Evolutionary conservation across 2,888 invertebrate species (phyloP).

Genomic region (Pachymerium ferrugineum): DNA sequence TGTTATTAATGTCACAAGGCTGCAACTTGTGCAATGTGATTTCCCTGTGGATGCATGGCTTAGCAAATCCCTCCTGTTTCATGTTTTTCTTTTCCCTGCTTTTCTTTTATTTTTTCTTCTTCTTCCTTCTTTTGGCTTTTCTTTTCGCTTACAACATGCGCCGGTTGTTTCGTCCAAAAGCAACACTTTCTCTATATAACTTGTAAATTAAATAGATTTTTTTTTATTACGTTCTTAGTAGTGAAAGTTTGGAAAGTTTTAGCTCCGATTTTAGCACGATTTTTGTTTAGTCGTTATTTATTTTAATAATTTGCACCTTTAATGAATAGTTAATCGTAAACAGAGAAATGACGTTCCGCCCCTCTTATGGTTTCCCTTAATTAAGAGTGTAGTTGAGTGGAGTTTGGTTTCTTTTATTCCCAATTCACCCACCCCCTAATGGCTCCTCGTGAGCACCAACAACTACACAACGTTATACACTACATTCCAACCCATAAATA

Average conservation of each 20-base stretch:
- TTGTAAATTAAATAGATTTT: too few species aligned
- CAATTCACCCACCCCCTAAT: not conserved
- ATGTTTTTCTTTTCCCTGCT: not conserved
- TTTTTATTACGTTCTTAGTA: too few species aligned
- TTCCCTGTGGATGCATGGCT: conserved; percentile 13
- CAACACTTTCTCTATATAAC: too few species aligned
- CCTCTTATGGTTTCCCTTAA: not conserved
- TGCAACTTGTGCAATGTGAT: conserved; percentile 13
- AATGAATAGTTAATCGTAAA: too few species aligned
- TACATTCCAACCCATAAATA: not conserved
- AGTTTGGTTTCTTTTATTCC: not conserved
- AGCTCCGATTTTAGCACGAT: not conserved
- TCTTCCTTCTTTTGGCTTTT: not conserved
- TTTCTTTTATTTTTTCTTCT: not conserved
- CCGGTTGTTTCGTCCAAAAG: not conserved
- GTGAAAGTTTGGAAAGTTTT: not conserved
- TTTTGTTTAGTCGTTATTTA: not conserved
- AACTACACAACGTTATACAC: not conserved
- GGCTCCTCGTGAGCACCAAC: not conserved
- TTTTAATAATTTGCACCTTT: not conserved
- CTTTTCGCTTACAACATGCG: not conserved
- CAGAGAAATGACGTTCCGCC: not conserved
- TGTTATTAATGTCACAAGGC: conserved; percentile 13
- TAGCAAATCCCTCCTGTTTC: conserved; percentile 2
- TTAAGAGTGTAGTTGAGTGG: not conserved